Evolutionary conservation across 2,797 vertebrate species (phyloP), one percentile per base, ranked within the genome.

Genomic region (Catostomus latipinnis): DNA sequence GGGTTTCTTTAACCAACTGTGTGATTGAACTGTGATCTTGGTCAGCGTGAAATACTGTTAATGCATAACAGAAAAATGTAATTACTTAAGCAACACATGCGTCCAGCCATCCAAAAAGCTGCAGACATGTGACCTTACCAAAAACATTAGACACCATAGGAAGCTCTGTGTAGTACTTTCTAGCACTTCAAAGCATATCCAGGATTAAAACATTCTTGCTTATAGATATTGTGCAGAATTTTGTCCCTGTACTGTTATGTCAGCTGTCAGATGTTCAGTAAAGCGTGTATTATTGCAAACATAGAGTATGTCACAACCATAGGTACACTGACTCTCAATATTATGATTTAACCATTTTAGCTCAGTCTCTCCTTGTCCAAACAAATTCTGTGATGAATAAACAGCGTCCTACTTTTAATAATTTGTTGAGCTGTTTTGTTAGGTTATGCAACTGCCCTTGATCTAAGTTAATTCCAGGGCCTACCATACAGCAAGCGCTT

Each of bases 41-140:
- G 78, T 52, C 49, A 74, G 65, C 14, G 63, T 57, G 5, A 81
- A 87, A 83, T 79, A 73, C 54, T 9, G 10, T 71, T 83, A 76
- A 80, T 88, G 81, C 14, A 71, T 74, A 76, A 87, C 65, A 83
- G 34, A 86, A 83, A 75, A 80, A 22, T 84, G 14, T 80, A 77
- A 84, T 69, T 81, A 58, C 69, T 71, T 73, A 83, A 79, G 49
- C 57, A 81, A 79, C 57, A 1, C 58, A 67, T 53, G 61, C 49
- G 82, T 81, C 77, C 46, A 84, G 76, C 85, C 84, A 82, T 74
- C 78, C 16, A 22, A 70, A 85, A 87, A 48, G 75, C 81, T 82
- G 74, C 60, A 82, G 85, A 88, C 89, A 74, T 86, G 80, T 89
- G 88, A 91, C 88, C 88, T 91, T 90, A 90, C 81, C 71, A 22